phyloP scores from a whole-genome alignment of 2,113 vertebrate genomes.

The Elachura formosa region DNA sequence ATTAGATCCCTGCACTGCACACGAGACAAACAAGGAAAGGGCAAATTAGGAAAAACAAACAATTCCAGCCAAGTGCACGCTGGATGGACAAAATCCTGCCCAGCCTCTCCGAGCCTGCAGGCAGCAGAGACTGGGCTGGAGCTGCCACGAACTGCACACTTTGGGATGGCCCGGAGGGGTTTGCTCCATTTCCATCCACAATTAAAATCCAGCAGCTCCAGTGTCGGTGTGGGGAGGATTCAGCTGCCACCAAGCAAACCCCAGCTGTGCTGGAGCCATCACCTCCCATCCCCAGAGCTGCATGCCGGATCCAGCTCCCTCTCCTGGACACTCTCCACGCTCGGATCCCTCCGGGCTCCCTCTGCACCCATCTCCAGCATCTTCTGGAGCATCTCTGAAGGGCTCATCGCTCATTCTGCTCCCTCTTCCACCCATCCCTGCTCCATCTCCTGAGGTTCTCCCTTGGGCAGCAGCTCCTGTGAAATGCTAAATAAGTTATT shows the following conservation, averaged over 20 bases:
- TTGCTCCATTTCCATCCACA: not conserved
- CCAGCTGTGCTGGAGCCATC: fast-evolving
- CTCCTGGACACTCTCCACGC: not conserved
- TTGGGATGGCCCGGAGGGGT: not conserved
- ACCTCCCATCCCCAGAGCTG: not conserved
- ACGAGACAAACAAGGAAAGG: constrained; percentile 40
- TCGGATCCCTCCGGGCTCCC: not conserved
- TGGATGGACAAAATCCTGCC: not conserved
- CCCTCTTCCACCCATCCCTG: not conserved
- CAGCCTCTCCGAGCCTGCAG: not conserved
- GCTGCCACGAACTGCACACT: not conserved
- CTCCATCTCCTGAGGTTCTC: not conserved
- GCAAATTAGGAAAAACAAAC: constrained; percentile 37
- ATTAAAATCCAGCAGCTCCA: not conserved
- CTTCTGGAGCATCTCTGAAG: not conserved
- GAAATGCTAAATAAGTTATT: no score
- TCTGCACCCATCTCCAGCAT: not conserved
- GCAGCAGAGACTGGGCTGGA: not conserved
- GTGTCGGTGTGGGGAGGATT: no score
- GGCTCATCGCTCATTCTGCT: not conserved
- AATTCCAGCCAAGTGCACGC: not conserved
- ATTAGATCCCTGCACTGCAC: constrained; percentile 22
- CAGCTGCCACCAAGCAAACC: not conserved
- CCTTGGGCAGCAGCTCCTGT: not conserved
- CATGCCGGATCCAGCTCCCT: not conserved